These are phyloP conservation scores for Penaeus indicus DNA, from an alignment of 1,140 invertebrate species.

Conservation along the genomic window DNA sequence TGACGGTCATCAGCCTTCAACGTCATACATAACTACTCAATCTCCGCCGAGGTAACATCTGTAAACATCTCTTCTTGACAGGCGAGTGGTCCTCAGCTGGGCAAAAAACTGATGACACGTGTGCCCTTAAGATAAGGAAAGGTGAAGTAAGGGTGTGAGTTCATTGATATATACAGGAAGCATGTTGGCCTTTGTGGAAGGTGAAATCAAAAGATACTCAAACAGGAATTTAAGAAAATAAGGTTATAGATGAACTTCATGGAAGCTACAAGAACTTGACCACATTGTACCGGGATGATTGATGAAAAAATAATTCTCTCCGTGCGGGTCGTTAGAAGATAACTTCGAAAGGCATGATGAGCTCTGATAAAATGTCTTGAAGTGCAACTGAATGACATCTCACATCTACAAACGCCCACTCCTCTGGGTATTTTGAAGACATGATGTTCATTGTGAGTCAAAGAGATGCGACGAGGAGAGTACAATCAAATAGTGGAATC, in stretches of 20 bases:
- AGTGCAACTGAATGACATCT: constrained; percentile 34
- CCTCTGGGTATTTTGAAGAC: constrained; percentile 38
- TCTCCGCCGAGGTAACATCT: constrained; percentile 22
- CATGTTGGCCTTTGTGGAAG: constrained; percentile 18
- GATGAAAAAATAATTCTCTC: constrained; percentile 35
- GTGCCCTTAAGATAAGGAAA: constrained; percentile 7
- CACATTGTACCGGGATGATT: constrained; percentile 22
- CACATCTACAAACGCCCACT: constrained; percentile 35
- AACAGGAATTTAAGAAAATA: constrained; percentile 41
- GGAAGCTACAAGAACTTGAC: constrained; percentile 37
- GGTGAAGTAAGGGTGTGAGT: constrained; percentile 34
- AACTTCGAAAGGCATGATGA: constrained; percentile 40
- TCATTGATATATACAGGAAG: constrained; percentile 36
- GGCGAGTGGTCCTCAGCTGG: background rate
- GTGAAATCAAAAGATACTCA: constrained; percentile 13
- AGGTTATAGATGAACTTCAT: constrained; percentile 35
- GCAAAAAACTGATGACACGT: constrained; percentile 17
- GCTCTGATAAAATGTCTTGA: constrained; percentile 26
- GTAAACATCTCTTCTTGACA: constrained; percentile 17
- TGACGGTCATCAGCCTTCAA: background rate
- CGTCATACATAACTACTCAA: constrained; percentile 32
- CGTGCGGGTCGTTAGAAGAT: constrained; percentile 6
- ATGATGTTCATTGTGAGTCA: constrained; percentile 36
- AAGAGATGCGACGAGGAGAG: constrained; percentile 8
- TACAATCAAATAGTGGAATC: constrained; percentile 15